Percentiles rank a stretch among this genome's conserved stretches.
Evolutionary conservation across 2,888 invertebrate species (phyloP).

Genomic region (Tromatobia lineatoria): DNA sequence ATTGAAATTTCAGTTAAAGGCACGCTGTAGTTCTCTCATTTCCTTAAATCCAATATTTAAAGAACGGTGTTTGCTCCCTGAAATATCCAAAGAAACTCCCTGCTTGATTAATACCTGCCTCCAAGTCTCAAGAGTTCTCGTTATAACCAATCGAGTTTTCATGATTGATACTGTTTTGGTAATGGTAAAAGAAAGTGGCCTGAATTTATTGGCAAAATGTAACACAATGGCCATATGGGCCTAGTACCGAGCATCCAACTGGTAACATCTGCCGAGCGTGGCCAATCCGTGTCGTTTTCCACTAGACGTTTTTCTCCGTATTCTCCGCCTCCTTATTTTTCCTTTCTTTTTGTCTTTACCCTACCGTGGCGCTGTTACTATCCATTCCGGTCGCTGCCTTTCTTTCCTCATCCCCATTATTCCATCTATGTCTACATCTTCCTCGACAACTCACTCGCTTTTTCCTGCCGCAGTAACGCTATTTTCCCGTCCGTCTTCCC

Average conservation of each 20-base stretch:
- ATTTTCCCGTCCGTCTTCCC: conserved; percentile 46
- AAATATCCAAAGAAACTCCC: no score
- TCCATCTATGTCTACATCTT: conserved; percentile 42
- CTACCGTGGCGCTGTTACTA: conserved; percentile 35
- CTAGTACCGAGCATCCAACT: conserved; percentile 28
- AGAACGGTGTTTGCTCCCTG: no score
- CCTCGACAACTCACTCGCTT: conserved; percentile 44
- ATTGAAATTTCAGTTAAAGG: no score
- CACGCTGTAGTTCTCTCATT: no score
- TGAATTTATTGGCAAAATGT: background rate
- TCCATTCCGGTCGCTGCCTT: conserved; percentile 53
- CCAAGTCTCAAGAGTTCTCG: conserved; percentile 6
- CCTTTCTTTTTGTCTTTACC: conserved; percentile 31
- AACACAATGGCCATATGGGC: background rate
- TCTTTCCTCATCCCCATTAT: conserved; percentile 31
- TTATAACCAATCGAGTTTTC: background rate
- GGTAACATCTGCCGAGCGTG: conserved; percentile 69
- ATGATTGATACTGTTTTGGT: background rate
- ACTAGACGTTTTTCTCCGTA: conserved; percentile 26
- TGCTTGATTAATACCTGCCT: background rate
- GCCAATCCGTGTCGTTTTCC: conserved; percentile 52
- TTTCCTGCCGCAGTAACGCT: conserved; percentile 29
- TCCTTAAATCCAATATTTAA: no score
- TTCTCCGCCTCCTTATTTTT: conserved; percentile 35
- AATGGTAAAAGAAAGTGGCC: background rate